Base-by-base conservation (phyloP, 2,888 invertebrate species). In the Clanis bilineata region DNA sequence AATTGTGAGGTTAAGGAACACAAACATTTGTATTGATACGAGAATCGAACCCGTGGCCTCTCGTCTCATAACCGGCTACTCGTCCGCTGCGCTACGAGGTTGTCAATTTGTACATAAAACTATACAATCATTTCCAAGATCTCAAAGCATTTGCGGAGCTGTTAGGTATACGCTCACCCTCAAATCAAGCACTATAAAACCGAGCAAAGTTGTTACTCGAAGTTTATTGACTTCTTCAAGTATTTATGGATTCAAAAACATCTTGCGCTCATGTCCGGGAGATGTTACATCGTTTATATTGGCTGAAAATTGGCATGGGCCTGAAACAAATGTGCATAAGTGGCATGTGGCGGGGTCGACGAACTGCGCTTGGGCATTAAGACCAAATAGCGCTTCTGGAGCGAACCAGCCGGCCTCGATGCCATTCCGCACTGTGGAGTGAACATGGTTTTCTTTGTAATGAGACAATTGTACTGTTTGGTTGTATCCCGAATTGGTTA, bases 341-440 rank as follows among this genome's bases (percentile, higher is more conserved):
- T 51, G 32, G 28, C 32, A 32, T 79, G 77, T 67, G 60, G 65
- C 57, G 67, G 54, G 79, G 79, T 78, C 83, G 59, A 63, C 66
- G 80, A 79, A 69, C 81, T 68, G 68, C 71, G 74, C 66, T 64
- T 71, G 75, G 75, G 75, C 76, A 77, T 73, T 32, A 59, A 55
- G 28, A 41, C 59, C 21, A 54, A 41, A 54, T 43, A 18, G 41
- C 54, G 41, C 39, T 41, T 54, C 28, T 28, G 22, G 56, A 41
- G 23, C 55, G 32, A 36, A 22, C 23, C 55, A 51, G 51, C 51
- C 51, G 51, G 51, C 51, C 51, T 18, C 51, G 51, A 51, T 51
- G 32, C 51, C 15, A 51, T 51, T 51, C 51, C 51, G 51, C 51
- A 12, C 25, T 28, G 32, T 18, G 2, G 1, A 15, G 51, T 51